phyloP scores from a whole-genome alignment of 1,140 invertebrate species.

The Phthorimaea operculella region DNA sequence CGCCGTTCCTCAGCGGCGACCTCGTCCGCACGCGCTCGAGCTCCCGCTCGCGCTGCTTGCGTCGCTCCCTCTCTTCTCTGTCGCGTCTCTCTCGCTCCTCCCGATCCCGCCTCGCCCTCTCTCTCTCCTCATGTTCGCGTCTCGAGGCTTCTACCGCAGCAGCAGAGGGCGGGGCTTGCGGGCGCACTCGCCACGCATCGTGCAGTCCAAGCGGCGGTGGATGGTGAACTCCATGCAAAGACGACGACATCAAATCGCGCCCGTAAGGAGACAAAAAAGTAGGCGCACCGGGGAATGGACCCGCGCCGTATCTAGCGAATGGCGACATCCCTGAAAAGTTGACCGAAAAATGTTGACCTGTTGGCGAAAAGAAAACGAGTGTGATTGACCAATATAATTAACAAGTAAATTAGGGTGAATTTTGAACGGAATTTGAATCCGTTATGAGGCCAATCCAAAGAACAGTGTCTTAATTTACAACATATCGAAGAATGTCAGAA shows the following conservation, averaged over 20 bases:
- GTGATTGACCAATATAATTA: background rate
- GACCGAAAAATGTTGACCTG: background rate
- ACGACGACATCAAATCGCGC: slow-evolving; percentile 68
- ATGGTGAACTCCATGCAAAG: slow-evolving; percentile 51
- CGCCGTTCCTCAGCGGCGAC: slow-evolving; percentile 77
- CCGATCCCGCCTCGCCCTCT: slow-evolving; percentile 70
- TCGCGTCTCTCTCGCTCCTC: slow-evolving; percentile 74
- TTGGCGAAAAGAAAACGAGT: too few species aligned
- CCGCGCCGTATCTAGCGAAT: slow-evolving; percentile 79
- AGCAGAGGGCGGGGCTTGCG: slow-evolving; percentile 71
- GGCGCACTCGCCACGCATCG: slow-evolving; percentile 64
- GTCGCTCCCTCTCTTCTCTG: slow-evolving; percentile 77
- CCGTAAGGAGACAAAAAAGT: slow-evolving; percentile 75
- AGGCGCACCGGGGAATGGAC: slow-evolving; percentile 68
- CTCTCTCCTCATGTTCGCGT: slow-evolving; percentile 72
- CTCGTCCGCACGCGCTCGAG: slow-evolving; percentile 70
- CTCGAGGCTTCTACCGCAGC: slow-evolving; percentile 60
- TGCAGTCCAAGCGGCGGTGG: slow-evolving; percentile 46
- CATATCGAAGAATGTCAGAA: too few species aligned
- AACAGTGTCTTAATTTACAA: too few species aligned
- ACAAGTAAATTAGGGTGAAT: background rate
- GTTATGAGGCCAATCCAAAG: too few species aligned
- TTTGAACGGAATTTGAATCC: background rate
- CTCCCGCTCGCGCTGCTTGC: slow-evolving; percentile 66
- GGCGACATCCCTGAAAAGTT: slow-evolving; percentile 74